phyloP scores from a whole-genome alignment of 2,113 vertebrate genomes.

The Stercorarius parasiticus region DNA sequence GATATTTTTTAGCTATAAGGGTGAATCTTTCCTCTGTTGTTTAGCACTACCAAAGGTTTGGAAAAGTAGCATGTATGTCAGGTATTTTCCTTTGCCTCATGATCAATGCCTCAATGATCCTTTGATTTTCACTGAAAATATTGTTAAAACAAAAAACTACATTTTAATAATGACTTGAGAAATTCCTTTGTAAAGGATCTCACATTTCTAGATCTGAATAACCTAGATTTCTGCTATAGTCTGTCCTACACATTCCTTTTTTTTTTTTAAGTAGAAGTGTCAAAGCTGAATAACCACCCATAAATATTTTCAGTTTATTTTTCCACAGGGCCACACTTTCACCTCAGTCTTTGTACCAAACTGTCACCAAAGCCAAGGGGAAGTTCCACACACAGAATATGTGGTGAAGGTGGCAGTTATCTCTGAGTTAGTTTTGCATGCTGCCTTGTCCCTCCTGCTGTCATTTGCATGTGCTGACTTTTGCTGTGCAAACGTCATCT shows the following conservation, averaged over 20 bases:
- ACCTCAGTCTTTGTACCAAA: not conserved
- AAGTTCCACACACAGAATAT: not conserved
- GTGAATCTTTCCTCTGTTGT: not conserved
- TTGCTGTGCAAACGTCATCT: not conserved
- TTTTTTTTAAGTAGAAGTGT: not conserved
- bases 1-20: not conserved
- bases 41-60: not conserved
- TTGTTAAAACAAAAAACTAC: not conserved
- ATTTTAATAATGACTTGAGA: not conserved
- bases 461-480: constrained; percentile 15
- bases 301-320: not conserved
- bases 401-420: not conserved
- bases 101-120: not conserved
- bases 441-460: not conserved
- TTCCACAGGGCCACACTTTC: not conserved
- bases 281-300: not conserved
- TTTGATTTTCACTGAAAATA: not conserved
- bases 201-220: not conserved
- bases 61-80: not conserved
- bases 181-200: not conserved
- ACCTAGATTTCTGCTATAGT: not conserved
- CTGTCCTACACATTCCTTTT: not conserved
- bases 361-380: not conserved
- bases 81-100: not conserved
- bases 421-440: not conserved